phyloP scores from a whole-genome alignment of 2,113 vertebrate genomes.

The Onychostoma macrolepis region DNA sequence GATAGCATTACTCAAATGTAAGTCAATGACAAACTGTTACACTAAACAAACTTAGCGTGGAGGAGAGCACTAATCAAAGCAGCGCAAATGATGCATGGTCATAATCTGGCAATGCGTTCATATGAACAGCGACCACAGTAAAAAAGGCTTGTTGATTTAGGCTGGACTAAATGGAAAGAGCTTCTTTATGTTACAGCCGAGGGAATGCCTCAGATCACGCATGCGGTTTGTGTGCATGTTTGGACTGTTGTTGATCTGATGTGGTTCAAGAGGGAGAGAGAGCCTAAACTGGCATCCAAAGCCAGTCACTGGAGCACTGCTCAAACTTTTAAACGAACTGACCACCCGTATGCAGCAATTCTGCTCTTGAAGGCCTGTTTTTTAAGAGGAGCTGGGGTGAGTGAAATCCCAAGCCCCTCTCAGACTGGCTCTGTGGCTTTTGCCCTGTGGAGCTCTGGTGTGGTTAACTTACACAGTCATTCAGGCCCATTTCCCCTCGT shows the following conservation, averaged over 20 bases:
- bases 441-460: constrained; percentile 47
- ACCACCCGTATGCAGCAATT: constrained; percentile 72
- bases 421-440: constrained; percentile 43
- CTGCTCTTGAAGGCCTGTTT: constrained; percentile 61
- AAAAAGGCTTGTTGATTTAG: constrained; percentile 66
- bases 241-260: constrained; percentile 63
- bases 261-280: constrained; percentile 62
- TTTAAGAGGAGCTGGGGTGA: constrained; percentile 36
- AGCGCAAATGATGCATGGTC: constrained; percentile 49
- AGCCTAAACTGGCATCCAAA: constrained; percentile 9
- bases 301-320: constrained; percentile 56
- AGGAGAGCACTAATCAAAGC: constrained; percentile 35
- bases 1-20: constrained; percentile 4
- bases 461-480: constrained; percentile 72
- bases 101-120: constrained; percentile 53
- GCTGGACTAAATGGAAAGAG: constrained; percentile 62
- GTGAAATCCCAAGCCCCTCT: constrained; percentile 60
- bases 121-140: constrained; percentile 60
- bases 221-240: constrained; percentile 63
- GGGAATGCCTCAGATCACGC: constrained; percentile 70
- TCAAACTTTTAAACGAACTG: constrained; percentile 76
- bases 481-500: constrained; percentile 48
- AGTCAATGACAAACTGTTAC: not conserved
- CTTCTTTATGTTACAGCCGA: constrained; percentile 62
- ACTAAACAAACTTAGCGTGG: not conserved